These are phyloP conservation scores for Meliscaeva auricollis DNA, from an alignment of 2,888 invertebrate species.

Conservation along the genomic window DNA sequence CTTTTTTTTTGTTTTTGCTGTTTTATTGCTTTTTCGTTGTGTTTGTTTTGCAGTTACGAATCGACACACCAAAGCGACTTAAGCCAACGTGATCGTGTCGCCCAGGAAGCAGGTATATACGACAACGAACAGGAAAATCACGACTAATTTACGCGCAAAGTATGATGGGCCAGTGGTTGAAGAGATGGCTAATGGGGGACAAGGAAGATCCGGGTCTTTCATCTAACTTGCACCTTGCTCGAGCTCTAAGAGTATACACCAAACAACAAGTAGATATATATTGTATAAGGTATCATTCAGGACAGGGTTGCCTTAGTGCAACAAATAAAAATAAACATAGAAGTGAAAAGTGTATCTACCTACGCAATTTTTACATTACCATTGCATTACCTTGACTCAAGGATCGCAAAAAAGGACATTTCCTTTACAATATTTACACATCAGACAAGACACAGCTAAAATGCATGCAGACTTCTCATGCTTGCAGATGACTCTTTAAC, in stretches of 20 bases:
- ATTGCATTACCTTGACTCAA: too few species aligned
- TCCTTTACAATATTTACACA: too few species aligned
- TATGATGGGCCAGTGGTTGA: not conserved
- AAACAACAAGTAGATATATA: not conserved
- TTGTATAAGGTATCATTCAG: not conserved
- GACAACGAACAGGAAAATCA: slow-evolving; percentile 66
- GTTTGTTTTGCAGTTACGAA: too few species aligned
- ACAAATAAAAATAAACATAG: too few species aligned
- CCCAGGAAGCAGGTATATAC: slow-evolving; percentile 54
- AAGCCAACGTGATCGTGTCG: slow-evolving; percentile 23
- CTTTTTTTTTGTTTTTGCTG: not conserved
- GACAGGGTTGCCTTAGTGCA: not conserved
- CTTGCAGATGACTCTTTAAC: too few species aligned
- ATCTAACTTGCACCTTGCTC: slow-evolving; percentile 15
- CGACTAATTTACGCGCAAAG: slow-evolving; percentile 43
- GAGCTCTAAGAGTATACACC: not conserved
- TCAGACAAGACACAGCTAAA: too few species aligned
- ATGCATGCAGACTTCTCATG: too few species aligned
- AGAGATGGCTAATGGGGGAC: not conserved
- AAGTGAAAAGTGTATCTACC: not conserved
- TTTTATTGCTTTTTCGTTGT: too few species aligned
- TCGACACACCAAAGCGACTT: not conserved
- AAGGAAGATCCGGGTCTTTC: not conserved
- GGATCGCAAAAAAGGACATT: too few species aligned
- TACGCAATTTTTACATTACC: not conserved